Conservation (phyloP, 2,113 vertebrate genomes). For the Onychorhynchus coronatus region DNA sequence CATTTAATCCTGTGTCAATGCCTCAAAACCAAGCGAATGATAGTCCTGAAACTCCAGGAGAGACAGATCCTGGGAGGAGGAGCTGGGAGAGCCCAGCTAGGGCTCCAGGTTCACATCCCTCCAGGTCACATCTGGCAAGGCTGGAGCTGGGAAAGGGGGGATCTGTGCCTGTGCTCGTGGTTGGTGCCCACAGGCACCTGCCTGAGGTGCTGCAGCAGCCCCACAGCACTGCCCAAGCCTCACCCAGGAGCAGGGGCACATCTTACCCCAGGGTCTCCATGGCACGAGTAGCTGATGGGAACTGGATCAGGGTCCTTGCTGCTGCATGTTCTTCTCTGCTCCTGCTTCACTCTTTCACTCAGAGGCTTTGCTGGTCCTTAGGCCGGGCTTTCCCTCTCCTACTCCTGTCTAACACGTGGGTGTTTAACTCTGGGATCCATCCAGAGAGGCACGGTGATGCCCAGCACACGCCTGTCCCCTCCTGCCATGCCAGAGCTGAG, state of each 20-base stretch:
- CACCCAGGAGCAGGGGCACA: neutral
- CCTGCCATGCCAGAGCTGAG: neutral
- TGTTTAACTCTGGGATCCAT: neutral
- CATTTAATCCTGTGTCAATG: neutral
- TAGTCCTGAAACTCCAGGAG: neutral
- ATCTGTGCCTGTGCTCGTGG: neutral
- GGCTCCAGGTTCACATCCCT: neutral
- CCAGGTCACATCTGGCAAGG: neutral
- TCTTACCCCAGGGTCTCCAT: neutral
- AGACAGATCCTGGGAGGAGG: neutral
- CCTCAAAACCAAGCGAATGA: neutral
- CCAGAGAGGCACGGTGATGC: accelerated
- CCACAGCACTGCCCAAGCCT: neutral
- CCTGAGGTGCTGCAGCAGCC: neutral
- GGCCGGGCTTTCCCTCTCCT: neutral
- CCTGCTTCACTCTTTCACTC: neutral
- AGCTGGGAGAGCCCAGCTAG: neutral
- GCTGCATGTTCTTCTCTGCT: neutral
- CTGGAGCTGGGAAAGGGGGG: neutral
- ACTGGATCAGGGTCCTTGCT: neutral
- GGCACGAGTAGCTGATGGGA: neutral
- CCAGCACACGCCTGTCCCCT: neutral
- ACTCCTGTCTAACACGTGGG: accelerated
- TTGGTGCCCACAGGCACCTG: neutral
- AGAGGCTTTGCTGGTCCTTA: neutral